A percentile compares a stretch with the other conserved stretches of the same genome.
Conservation (phyloP, 2,888 invertebrate genomes). For the Callimorpha dominula region DNA sequence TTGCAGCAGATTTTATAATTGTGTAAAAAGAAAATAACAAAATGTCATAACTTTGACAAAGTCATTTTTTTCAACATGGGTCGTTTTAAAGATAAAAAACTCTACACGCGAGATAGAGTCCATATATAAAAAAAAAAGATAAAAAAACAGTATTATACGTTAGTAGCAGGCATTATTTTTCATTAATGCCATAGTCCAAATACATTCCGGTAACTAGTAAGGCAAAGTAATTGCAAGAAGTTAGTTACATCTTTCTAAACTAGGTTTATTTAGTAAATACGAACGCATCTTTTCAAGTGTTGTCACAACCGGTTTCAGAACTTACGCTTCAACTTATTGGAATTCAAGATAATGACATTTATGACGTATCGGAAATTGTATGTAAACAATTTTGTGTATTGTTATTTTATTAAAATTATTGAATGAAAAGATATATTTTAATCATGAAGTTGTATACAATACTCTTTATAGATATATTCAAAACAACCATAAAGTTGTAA, state of each 20-base stretch:
- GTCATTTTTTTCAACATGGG: not conserved
- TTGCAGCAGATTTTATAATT: not conserved
- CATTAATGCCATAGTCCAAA: too few relatives aligned
- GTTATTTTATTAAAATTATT: constrained; percentile 1
- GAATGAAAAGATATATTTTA: constrained; percentile 26
- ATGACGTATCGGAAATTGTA: constrained; percentile 6
- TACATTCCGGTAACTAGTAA: not conserved
- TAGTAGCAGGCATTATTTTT: too few relatives aligned
- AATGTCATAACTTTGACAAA: too few relatives aligned
- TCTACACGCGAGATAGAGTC: too few relatives aligned
- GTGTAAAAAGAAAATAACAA: not conserved
- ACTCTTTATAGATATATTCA: not conserved
- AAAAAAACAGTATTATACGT: too few relatives aligned
- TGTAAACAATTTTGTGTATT: constrained; percentile 33
- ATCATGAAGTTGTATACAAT: not conserved
- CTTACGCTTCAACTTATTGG: constrained; percentile 11
- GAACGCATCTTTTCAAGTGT: constrained; percentile 42
- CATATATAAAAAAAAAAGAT: too few relatives aligned
- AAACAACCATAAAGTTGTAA: not conserved
- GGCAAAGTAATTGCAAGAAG: too few relatives aligned
- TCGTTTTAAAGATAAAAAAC: not conserved
- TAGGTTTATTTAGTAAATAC: not conserved
- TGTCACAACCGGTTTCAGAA: constrained; percentile 44
- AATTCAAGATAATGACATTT: constrained; percentile 6
- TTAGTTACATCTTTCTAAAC: too few relatives aligned